Conservation (phyloP, 1,140 invertebrate species). For the Cherax destructor region DNA sequence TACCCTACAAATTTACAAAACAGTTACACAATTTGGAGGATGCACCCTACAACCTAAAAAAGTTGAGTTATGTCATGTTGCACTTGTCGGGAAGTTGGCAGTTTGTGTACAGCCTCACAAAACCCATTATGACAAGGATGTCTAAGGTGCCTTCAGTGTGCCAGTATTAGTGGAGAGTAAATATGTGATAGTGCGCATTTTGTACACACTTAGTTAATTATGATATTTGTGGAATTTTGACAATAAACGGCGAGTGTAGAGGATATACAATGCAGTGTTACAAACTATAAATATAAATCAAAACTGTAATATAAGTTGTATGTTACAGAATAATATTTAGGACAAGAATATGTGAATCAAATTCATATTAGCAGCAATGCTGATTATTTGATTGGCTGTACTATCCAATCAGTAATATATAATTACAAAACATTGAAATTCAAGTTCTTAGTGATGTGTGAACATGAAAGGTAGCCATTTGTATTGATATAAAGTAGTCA, state of each 20-base stretch:
- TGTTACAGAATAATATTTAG: constrained; percentile 51
- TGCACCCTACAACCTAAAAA: constrained; percentile 10
- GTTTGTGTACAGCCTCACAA: constrained; percentile 39
- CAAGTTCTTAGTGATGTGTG: constrained; percentile 27
- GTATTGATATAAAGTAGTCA: constrained; percentile 38
- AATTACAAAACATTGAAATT: background rate
- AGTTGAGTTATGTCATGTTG: constrained; percentile 27
- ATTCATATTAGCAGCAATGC: constrained; percentile 23
- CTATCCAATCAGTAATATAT: background rate
- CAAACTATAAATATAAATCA: constrained; percentile 60
- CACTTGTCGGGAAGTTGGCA: constrained; percentile 30
- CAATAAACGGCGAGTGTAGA: constrained; percentile 60
- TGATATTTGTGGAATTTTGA: constrained; percentile 51
- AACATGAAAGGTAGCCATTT: constrained; percentile 43
- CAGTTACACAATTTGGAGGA: background rate
- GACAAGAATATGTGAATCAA: constrained; percentile 59
- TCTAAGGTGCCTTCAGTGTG: constrained; percentile 68
- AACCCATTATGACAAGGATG: constrained; percentile 58
- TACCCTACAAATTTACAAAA: constrained; percentile 25
- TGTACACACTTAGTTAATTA: constrained; percentile 62
- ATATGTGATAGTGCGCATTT: constrained; percentile 68
- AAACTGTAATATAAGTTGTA: constrained; percentile 63
- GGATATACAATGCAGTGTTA: constrained; percentile 58
- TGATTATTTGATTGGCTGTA: constrained; percentile 46
- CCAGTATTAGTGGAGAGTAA: constrained; percentile 68